Evolutionary conservation across 2,797 vertebrate species (phyloP).

Genomic region (Tolypeutes matacus): DNA sequence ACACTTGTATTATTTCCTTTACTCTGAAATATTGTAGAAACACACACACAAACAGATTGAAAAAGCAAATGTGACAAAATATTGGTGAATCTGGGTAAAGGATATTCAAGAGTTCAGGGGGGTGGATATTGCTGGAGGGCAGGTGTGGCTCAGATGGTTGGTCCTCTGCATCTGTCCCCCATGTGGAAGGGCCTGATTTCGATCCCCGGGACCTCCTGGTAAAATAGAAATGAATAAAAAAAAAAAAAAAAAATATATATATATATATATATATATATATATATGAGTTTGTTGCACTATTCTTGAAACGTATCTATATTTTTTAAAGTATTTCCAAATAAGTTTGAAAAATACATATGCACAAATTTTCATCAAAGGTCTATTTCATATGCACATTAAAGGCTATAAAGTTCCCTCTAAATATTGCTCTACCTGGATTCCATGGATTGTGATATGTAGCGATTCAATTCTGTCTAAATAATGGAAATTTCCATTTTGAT

Average conservation of each 20-base stretch:
- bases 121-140: too few relatives aligned
- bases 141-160: too few relatives aligned
- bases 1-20: neutral
- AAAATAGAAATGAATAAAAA: too few relatives aligned
- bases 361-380: neutral
- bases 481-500: neutral
- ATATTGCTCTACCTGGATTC: neutral
- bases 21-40: neutral
- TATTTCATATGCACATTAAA: neutral
- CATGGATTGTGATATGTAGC: neutral
- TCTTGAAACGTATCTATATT: neutral
- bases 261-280: too few relatives aligned
- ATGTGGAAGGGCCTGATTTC: too few relatives aligned
- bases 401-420: neutral
- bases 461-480: neutral
- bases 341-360: neutral
- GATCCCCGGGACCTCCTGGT: too few relatives aligned
- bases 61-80: neutral
- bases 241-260: too few relatives aligned
- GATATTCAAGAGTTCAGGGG: neutral
- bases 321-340: neutral
- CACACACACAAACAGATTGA: neutral
- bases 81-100: neutral
- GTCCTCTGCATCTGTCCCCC: too few relatives aligned
- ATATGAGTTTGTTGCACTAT: too few relatives aligned